phyloP scores from a whole-genome alignment of 2,113 vertebrate species.

The Plectropomus leopardus region DNA sequence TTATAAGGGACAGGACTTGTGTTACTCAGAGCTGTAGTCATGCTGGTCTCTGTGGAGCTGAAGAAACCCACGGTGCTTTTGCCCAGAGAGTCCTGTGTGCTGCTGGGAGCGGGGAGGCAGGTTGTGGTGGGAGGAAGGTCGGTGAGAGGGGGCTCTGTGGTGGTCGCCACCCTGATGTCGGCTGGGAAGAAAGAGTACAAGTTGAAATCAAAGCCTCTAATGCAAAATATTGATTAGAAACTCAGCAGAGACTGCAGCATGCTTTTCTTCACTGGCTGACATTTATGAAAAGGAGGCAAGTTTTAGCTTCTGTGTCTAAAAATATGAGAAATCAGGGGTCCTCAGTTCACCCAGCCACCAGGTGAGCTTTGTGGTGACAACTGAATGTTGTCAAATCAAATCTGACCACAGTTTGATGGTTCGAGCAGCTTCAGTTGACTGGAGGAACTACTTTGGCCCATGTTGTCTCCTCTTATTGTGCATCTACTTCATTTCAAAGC shows the following conservation, averaged over 20 bases:
- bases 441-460: slow-evolving; percentile 4
- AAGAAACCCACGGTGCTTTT: neutral
- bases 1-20: slow-evolving; percentile 22
- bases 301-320: neutral
- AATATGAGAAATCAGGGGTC: neutral
- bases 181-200: slow-evolving; percentile 39
- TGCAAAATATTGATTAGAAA: neutral
- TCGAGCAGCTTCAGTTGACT: neutral
- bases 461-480: neutral
- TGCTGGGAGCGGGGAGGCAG: neutral
- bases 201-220: slow-evolving; percentile 3
- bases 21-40: slow-evolving; percentile 32
- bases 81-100: slow-evolving; percentile 8
- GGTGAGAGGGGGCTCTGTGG: neutral
- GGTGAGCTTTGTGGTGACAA: neutral
- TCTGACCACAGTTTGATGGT: slow-evolving; percentile 5
- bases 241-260: neutral
- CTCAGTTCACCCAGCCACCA: neutral
- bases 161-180: neutral
- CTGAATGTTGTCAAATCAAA: neutral
- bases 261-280: neutral
- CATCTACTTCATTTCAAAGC: neutral
- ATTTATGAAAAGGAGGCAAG: neutral
- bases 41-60: slow-evolving; percentile 27
- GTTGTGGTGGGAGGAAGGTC: slow-evolving; percentile 8